Evolutionary conservation across 2,797 vertebrate genomes (phyloP), one percentile per base, ranked within the genome.

Genomic region (Anguilla marmorata): DNA sequence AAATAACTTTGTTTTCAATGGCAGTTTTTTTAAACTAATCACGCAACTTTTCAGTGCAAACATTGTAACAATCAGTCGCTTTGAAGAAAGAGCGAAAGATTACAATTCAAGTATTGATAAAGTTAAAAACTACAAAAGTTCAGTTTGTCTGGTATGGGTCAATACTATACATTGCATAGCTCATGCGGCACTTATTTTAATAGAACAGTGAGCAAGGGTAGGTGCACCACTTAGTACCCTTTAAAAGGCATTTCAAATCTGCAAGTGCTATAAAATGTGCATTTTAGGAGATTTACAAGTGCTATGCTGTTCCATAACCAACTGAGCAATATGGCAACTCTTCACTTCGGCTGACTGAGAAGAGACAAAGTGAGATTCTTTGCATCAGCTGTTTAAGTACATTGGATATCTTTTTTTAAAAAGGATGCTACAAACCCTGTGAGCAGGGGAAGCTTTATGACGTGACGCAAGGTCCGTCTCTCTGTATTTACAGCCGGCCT

Each of bases 51-150:
- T 99, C 98, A 99, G 98, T 99, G 98, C 98, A 99, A 99, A 99
- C 97, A 95, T 98, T 97, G 97, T 97, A 98, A 98, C 96, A 98
- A 98, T 98, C 98, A 96, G 98, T 97, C 98, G 97, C 98, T 99
- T 97, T 97, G 97, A 97, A 98, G 97, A 97, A 96, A 96, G 98
- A 98, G 98, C 98, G 98, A 98, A 98, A 96, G 97, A 98, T 98
- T 97, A 98, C 97, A 97, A 98, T 99, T 99, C 98, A 99, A 99
- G 98, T 99, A 99, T 99, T 97, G 97, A 97, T 96, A 97, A 97
- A 97, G 96, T 96, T 95, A 96, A 97, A 97, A 95, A 96, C 95
- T 96, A 93, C 92, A 92, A 90, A 84, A 95, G 95, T 96, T 96
- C 96, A 96, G 97, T 97, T 96, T 94, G 92, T 96, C 95, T 97